phyloP scores from a whole-genome alignment of 2,113 vertebrate species.

The Papio anubis region DNA sequence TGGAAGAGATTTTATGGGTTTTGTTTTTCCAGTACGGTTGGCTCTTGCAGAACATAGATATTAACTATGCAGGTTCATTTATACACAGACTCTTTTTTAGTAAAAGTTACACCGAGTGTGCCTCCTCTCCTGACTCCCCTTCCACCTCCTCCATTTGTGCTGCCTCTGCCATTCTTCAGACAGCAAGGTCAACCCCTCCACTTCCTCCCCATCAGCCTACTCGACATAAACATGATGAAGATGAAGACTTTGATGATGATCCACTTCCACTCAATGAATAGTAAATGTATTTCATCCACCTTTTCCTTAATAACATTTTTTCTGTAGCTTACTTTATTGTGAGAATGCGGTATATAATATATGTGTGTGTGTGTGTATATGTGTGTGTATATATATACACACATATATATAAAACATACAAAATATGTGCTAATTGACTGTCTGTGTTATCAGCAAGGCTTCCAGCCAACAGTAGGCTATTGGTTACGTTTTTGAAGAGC shows the following conservation, averaged over 20 bases:
- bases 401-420: neutral
- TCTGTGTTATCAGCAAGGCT: neutral
- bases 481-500: neutral
- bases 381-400: accelerated
- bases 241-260: neutral
- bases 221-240: neutral
- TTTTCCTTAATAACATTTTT: neutral
- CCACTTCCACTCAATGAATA: neutral
- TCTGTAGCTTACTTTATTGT: neutral
- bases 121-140: neutral
- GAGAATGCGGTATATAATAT: neutral
- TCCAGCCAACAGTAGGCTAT: neutral
- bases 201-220: neutral
- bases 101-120: neutral
- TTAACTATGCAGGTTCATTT: neutral
- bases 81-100: neutral
- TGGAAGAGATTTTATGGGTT: neutral
- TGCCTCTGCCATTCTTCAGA: neutral
- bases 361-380: accelerated
- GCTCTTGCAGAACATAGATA: neutral
- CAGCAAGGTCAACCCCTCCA: neutral
- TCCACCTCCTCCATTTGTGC: neutral
- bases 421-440: neutral
- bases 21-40: neutral
- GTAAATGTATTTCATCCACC: neutral